Evolutionary conservation across 2,113 vertebrate species (phyloP).

Genomic region (Epinephelus cyanopodus): DNA sequence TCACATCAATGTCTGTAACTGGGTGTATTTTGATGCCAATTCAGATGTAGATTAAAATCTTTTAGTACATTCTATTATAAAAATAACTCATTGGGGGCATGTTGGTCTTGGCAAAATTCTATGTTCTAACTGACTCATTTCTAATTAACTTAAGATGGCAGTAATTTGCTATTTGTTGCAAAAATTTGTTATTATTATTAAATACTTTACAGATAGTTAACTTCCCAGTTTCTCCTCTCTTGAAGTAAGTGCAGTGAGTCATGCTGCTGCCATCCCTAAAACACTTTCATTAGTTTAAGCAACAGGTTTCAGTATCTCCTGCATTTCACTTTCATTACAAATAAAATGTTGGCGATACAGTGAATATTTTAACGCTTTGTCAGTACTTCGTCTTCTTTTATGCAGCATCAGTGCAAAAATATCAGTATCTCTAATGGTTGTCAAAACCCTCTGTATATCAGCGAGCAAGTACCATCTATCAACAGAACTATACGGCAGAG

Average conservation of each 20-base stretch:
- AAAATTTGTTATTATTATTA: neutral
- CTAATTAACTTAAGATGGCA: neutral
- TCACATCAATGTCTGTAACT: neutral
- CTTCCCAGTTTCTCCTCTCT: slow-evolving; percentile 21
- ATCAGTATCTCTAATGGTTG: slow-evolving; percentile 6
- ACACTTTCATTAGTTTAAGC: neutral
- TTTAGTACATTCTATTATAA: neutral
- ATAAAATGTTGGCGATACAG: neutral
- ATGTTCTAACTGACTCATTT: neutral
- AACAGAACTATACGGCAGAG: slow-evolving; percentile 15
- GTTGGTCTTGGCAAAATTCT: neutral
- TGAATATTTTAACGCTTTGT: neutral
- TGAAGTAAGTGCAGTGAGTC: neutral
- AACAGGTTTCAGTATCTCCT: neutral
- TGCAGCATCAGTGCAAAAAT: slow-evolving; percentile 43
- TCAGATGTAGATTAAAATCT: neutral
- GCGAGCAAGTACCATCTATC: slow-evolving; percentile 10
- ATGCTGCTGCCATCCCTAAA: neutral
- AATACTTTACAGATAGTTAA: slow-evolving; percentile 11
- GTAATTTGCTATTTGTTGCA: neutral
- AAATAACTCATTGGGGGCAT: slow-evolving; percentile 1
- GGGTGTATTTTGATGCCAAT: neutral
- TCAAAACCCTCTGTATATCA: slow-evolving; percentile 9
- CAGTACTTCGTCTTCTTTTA: neutral
- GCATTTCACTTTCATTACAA: neutral